Base-by-base conservation (phyloP, 1,140 invertebrate genomes). In the Himalopsyche phryganea region DNA sequence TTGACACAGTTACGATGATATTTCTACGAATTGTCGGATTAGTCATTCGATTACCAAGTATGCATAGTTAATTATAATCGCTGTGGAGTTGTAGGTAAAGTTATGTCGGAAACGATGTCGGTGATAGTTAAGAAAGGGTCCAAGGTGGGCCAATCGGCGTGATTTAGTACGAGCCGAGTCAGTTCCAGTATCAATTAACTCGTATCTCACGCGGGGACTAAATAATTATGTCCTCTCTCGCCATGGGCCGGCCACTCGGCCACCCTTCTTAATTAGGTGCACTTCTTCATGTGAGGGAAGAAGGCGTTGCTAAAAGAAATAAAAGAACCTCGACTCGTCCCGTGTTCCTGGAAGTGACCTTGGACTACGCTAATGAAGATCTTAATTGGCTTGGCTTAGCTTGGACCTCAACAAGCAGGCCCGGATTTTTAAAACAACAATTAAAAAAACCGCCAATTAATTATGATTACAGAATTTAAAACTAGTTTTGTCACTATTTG, bases 171-270 rank as follows among this genome's bases (percentile, higher is more conserved):
- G 17, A 28, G 23, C 23, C 23, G 3, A 40, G 14, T 14, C 42
- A 19, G 36, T 6, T 23, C 47, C 44, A 18, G 58, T 64, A 64
- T 64, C 61, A 50, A 55, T 51, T 52, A 50, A 48, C 57, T 55
- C 53, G 61, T 64, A 64, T 64, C 61, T 64, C 53, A 57, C 56
- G 44, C 57, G 61, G 58, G 53, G 58, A 33, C 61, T 50, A 64
- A 64, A 64, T 64, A 64, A 64, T 64, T 64, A 64, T 64, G 61
- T 64, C 61, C 61, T 58, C 54, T 57, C 55, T 63, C 61, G 57
- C 57, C 52, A 33, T 35, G 33, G 54, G 18, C 47, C 10, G 11
- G 44, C 17, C 11, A 32, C 19, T 38, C 10, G 11, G 44, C 17
- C 11, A 32, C 19, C 23, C 48, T 35, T 49, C 56, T 54, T 50